Conservation (phyloP, 1,140 invertebrate genomes). For the Drosophila albomicans region DNA sequence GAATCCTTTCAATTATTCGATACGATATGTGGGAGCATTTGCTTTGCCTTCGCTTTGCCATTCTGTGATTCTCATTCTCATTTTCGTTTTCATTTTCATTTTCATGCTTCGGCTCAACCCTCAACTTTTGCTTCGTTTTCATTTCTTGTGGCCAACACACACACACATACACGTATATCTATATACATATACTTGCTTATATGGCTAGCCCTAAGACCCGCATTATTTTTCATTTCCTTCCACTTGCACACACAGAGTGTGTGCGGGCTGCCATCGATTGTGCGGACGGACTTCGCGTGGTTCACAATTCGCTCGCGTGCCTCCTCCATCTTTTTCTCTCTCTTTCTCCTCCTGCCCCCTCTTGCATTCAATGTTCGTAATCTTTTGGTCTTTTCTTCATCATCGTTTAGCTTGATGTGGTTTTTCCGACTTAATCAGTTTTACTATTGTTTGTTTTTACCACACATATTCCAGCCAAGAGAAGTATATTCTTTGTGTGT, state of each 20-base stretch:
- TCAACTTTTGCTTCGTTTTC: conserved; percentile 70
- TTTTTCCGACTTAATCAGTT: conserved; percentile 83
- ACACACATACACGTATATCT: conserved; percentile 20
- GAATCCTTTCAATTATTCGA: conserved; percentile 81
- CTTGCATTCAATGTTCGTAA: conserved; percentile 69
- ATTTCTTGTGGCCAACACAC: conserved; percentile 59
- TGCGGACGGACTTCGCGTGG: conserved; percentile 31
- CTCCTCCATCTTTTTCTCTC: background rate
- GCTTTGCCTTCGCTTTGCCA: conserved; percentile 29
- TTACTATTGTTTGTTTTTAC: conserved; percentile 83
- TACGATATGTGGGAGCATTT: conserved; percentile 67
- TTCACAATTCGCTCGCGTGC: conserved; percentile 29
- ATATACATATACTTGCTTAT: conserved; percentile 1
- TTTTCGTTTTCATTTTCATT: conserved; percentile 39
- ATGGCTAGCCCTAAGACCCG: conserved; percentile 47
- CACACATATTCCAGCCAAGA: conserved; percentile 39
- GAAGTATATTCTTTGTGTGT: conserved; percentile 17
- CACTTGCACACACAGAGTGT: conserved; percentile 25
- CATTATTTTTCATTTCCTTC: conserved; percentile 61
- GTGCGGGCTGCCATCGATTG: conserved; percentile 12
- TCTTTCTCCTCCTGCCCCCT: background rate
- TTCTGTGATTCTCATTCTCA: conserved; percentile 31
- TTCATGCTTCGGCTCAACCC: conserved; percentile 41
- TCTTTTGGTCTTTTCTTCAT: conserved; percentile 82
- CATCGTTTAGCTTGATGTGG: conserved; percentile 82